These are phyloP conservation scores for Vannuccia rotundouncinata DNA, from an alignment of 2,888 invertebrate genomes.

Conservation along the genomic window DNA sequence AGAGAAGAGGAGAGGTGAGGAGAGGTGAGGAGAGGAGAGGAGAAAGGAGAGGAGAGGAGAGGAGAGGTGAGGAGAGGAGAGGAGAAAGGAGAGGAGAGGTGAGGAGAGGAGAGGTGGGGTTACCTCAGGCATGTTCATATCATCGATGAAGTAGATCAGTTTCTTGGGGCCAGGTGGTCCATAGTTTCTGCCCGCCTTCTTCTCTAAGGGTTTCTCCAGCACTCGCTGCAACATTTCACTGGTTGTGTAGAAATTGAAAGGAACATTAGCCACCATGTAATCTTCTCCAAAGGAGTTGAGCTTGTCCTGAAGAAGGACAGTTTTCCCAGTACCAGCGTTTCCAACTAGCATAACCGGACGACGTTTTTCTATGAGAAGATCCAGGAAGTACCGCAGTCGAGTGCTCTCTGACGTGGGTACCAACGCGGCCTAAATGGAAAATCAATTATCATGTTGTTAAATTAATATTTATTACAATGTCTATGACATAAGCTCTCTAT, in stretches of 20 bases:
- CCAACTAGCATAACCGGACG: conserved; percentile 92
- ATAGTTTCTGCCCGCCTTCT: conserved; percentile 89
- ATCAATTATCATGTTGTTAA: too few relatives aligned
- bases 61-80: too few relatives aligned
- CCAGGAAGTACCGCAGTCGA: conserved; percentile 77
- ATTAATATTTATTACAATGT: too few relatives aligned
- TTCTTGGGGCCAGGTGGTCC: conserved; percentile 90
- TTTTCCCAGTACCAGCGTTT: conserved; percentile 85
- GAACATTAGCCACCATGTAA: conserved; percentile 80
- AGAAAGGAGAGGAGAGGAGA: too few relatives aligned
- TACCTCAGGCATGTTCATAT: conserved; percentile 95
- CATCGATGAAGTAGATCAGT: conserved; percentile 87
- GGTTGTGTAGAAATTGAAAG: conserved; percentile 90
- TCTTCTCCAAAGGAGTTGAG: conserved; percentile 69
- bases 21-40: too few relatives aligned
- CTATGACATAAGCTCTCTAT: too few relatives aligned
- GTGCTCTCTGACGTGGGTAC: conserved; percentile 90
- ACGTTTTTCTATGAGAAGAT: conserved; percentile 76
- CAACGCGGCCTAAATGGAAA: conserved; percentile 68
- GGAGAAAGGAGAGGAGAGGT: too few relatives aligned
- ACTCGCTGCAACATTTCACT: conserved; percentile 67
- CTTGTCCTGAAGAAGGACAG: conserved; percentile 80
- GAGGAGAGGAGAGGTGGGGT: too few relatives aligned
- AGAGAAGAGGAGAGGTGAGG: too few relatives aligned
- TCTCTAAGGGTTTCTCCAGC: conserved; percentile 85